Base-by-base conservation (phyloP, 1,140 invertebrate species). In the Hydropsyche tenuis region DNA sequence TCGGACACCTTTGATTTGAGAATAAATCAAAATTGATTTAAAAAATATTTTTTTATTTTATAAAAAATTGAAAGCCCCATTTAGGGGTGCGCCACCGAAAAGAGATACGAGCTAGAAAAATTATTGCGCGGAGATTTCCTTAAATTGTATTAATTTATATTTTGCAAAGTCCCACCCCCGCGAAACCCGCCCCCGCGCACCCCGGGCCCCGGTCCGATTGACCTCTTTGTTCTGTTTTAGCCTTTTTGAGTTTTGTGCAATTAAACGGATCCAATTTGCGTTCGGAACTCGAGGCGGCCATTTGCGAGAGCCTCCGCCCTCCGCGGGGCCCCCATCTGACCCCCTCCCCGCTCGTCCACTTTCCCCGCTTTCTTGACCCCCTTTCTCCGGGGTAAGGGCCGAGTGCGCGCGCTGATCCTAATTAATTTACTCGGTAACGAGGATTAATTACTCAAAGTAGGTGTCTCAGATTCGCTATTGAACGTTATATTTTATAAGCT, bases 121-220 rank as follows among this genome's bases (percentile, higher is more conserved):
- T 77, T 77, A 77, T 77, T 77, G 74, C 75, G 72, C 75, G 70
- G 75, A 77, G 73, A 77, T 77, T 77, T 77, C 73, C 73, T 37
- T 74, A 77, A 77, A 77, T 74, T 77, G 74, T 77, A 77, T 77
- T 77, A 77, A 77, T 77, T 77, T 74, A 77, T 77, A 77, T 77
- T 74, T 77, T 74, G 68, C 68, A 43, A 71, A 71, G 45, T 69
- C 56, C 56, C 22, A 1, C 56, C 56, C 56, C 20, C 16, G 4
- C 22, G 3, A 1, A 20, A 12, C 51, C 22, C 1, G 12, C 51
- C 42, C 70, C 27, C 1, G 4, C 37, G 7, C 23, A 14, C 53
- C 63, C 48, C 27, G 43, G 48, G 73, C 69, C 62, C 70, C 12
- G 12, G 18, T 23, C 62, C 75, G 71, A 74, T 74, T 77, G 75